A percentile compares a stretch with the other conserved stretches of the same genome.
Conservation (phyloP, 2,888 invertebrate genomes). For the Tinea trinotella region DNA sequence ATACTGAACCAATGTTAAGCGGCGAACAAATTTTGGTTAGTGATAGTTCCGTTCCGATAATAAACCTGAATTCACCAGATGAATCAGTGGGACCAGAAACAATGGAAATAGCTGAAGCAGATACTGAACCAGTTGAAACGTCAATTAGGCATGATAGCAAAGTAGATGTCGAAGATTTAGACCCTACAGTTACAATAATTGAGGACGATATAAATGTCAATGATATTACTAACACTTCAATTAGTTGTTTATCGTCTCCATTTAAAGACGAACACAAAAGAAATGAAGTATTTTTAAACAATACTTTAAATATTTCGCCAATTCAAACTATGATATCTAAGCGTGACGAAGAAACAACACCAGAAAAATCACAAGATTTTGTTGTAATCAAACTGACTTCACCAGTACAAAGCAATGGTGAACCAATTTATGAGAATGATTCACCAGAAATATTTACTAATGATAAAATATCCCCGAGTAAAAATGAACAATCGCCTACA, state of each 20-base stretch:
- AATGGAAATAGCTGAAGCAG: constrained; percentile 43
- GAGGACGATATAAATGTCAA: background rate
- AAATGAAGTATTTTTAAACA: constrained; percentile 68
- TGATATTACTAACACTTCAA: background rate
- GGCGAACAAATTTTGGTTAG: constrained; percentile 39
- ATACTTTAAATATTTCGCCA: constrained; percentile 74
- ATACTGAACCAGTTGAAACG: constrained; percentile 43
- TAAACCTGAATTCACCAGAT: constrained; percentile 28
- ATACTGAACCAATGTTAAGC: constrained; percentile 28
- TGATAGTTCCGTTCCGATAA: constrained; percentile 30
- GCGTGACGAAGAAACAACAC: constrained; percentile 36
- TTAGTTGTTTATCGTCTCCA: constrained; percentile 45
- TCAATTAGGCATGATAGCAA: constrained; percentile 14
- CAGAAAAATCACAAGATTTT: constrained; percentile 49
- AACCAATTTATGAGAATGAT: constrained; percentile 45
- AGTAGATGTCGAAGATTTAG: background rate
- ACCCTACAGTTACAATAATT: constrained; percentile 12
- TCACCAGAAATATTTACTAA: constrained; percentile 65
- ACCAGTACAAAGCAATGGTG: constrained; percentile 53
- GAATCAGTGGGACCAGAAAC: constrained; percentile 29
- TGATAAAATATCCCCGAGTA: constrained; percentile 55
- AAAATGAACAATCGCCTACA: constrained; percentile 53
- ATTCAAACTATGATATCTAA: constrained; percentile 62
- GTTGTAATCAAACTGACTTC: constrained; percentile 50
- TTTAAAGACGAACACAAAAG: constrained; percentile 47